These are phyloP conservation scores for Rhynchophorus ferrugineus DNA, from an alignment of 1,140 invertebrate species.

Conservation along the genomic window DNA sequence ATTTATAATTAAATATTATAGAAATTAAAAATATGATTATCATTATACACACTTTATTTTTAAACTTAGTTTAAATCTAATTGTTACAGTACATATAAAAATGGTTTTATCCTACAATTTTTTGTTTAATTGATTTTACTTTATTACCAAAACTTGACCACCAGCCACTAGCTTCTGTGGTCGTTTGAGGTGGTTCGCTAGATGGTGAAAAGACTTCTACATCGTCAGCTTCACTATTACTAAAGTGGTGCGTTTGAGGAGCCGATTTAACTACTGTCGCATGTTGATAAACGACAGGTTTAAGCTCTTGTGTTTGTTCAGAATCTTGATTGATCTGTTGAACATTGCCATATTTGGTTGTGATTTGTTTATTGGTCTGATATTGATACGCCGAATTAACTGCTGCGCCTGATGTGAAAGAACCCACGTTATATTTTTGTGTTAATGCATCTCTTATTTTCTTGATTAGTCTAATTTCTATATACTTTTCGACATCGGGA, in stretches of 20 bases:
- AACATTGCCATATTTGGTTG: neutral
- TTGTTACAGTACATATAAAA: no score
- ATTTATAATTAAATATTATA: no score
- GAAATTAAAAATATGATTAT: no score
- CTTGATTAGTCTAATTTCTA: slow-evolving; percentile 9
- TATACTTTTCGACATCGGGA: slow-evolving; percentile 8
- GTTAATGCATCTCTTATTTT: slow-evolving; percentile 2
- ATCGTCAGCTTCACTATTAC: neutral
- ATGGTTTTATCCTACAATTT: slow-evolving; percentile 20
- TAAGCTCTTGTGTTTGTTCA: neutral
- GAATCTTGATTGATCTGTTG: neutral
- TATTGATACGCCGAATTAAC: neutral
- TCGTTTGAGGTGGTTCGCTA: slow-evolving; percentile 1
- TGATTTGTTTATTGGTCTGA: neutral
- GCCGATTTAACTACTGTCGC: neutral
- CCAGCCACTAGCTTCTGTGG: slow-evolving; percentile 6
- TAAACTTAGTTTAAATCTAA: no score
- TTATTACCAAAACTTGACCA: slow-evolving; percentile 22
- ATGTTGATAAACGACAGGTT: neutral
- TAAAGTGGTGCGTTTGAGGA: neutral
- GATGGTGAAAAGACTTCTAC: neutral
- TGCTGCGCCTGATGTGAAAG: neutral
- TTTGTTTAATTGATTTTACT: slow-evolving; percentile 19
- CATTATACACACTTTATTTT: no score
- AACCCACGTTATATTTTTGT: neutral